Base-by-base conservation (phyloP, 2,113 vertebrate genomes). In the Dolichotis patagonum region DNA sequence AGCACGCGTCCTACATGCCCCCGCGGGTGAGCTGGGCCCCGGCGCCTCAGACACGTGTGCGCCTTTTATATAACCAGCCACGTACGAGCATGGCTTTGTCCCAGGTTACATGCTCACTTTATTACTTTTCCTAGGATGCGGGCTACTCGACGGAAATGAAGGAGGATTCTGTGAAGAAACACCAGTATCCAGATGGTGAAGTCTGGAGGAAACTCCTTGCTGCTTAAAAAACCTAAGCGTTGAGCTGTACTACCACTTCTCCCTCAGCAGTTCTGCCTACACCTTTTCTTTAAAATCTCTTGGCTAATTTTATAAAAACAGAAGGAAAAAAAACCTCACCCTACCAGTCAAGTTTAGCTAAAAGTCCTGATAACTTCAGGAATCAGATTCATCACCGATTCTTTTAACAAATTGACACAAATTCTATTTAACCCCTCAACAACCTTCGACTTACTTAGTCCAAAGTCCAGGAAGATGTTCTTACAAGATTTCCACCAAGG, bases 121-220 rank as follows among this genome's bases (percentile, higher is more conserved):
- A 77, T 90, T 52, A 35, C 91, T 52, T 73, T 58, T 90, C 73
- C 91, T 41, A 99, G 99, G 98, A 98, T 93, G 97, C 99, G 58
- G 99, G 99, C 49, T 99, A 99, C 96, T 99, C 99, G 14, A 98
- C 98, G 87, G 99, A 99, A 98, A 99, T 99, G 99, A 97, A 99
- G 95, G 99, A 99, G 63, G 98, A 98, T 0, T 99, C 99, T 1
- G 98, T 99, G 94, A 96, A 97, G 96, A 98, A 96, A 91, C 96
- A 99, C 77, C 98, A 98, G 71, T 99, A 98, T 95, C 99, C 99
- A 65, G 95, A 98, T 19, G 99, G 99, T 73, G 98, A 98, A 1
- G 97, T 98, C 9, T 99, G 99, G 99, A 98, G 98, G 96, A 96
- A 94, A 46, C 96, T 98, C 73, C 80, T 97, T 4, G 58, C 67